Percentiles rank a stretch among this genome's conserved stretches.
Evolutionary conservation across 2,888 invertebrate species (phyloP).

Genomic region (Augiades crinisus): DNA sequence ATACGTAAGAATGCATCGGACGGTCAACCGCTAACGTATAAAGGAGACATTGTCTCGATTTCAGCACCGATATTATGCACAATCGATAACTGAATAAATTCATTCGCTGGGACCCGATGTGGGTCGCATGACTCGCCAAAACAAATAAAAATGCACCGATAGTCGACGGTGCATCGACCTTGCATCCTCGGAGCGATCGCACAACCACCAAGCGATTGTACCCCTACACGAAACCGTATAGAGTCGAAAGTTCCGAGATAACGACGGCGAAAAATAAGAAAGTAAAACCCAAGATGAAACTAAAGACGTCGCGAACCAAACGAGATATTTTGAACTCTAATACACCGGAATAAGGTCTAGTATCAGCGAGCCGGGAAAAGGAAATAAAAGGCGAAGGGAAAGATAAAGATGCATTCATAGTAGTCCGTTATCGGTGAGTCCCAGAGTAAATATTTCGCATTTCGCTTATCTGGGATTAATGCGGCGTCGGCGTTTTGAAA

Average conservation of each 20-base stretch:
- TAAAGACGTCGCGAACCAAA: conserved; percentile 55
- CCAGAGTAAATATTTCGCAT: conserved; percentile 74
- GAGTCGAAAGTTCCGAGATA: conserved; percentile 47
- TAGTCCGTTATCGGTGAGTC: conserved; percentile 66
- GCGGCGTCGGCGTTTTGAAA: conserved; percentile 58
- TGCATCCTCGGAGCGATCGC: conserved; percentile 53
- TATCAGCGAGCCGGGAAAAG: conserved; percentile 25
- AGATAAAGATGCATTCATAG: conserved; percentile 75
- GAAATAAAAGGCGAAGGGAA: conserved; percentile 49
- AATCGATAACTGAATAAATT: conserved; percentile 80
- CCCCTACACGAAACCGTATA: conserved; percentile 44
- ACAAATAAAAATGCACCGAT: conserved; percentile 79
- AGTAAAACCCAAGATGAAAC: conserved; percentile 76
- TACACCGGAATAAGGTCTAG: conserved; percentile 29
- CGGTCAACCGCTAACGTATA: conserved; percentile 25
- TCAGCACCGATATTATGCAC: conserved; percentile 64
- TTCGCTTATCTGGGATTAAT: conserved; percentile 71
- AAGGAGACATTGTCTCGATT: conserved; percentile 42
- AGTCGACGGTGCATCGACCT: conserved; percentile 77
- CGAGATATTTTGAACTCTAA: conserved; percentile 50
- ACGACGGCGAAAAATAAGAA: conserved; percentile 69
- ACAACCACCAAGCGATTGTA: conserved; percentile 40
- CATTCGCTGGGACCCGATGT: conserved; percentile 71
- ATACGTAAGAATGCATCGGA: conserved; percentile 23
- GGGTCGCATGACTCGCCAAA: conserved; percentile 77